Conservation (phyloP, 2,888 invertebrate species). For the Acleris laterana region DNA sequence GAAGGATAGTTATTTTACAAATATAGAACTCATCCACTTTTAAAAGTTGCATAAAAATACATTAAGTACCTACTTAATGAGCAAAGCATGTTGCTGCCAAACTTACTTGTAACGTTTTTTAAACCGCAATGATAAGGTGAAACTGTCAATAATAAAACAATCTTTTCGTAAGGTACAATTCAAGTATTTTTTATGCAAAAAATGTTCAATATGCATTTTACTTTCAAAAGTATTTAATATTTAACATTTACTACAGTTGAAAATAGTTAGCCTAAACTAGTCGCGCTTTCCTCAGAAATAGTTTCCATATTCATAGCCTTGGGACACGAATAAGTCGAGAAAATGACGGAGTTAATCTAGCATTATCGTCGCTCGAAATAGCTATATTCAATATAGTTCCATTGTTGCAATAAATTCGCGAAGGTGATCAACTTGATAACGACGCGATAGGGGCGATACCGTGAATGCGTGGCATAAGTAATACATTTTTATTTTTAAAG, state of each 20-base stretch:
- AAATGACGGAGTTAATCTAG: conserved; percentile 9
- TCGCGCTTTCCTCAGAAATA: conserved; percentile 20
- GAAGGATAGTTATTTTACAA: too few relatives aligned
- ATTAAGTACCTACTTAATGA: too few relatives aligned
- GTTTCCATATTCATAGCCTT: conserved; percentile 32
- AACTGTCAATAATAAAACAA: too few relatives aligned
- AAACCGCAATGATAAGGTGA: too few relatives aligned
- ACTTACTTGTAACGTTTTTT: too few relatives aligned
- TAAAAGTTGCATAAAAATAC: too few relatives aligned
- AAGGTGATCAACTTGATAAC: conserved; percentile 4
- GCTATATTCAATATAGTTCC: not conserved
- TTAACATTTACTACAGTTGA: conserved; percentile 17
- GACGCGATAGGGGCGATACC: not conserved
- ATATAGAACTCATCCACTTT: too few relatives aligned
- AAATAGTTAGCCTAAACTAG: conserved; percentile 30
- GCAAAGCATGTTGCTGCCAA: too few relatives aligned
- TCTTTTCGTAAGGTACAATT: too few relatives aligned
- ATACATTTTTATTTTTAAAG: not conserved
- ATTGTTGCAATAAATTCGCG: not conserved
- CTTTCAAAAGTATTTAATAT: conserved; percentile 2
- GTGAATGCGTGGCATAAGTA: conserved; percentile 1
- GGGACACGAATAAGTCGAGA: conserved; percentile 20
- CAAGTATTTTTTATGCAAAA: not conserved
- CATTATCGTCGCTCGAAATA: not conserved
- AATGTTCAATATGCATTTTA: not conserved